These are phyloP conservation scores for Dryobotodes eremita DNA, from an alignment of 2,888 invertebrate genomes.

Conservation along the genomic window DNA sequence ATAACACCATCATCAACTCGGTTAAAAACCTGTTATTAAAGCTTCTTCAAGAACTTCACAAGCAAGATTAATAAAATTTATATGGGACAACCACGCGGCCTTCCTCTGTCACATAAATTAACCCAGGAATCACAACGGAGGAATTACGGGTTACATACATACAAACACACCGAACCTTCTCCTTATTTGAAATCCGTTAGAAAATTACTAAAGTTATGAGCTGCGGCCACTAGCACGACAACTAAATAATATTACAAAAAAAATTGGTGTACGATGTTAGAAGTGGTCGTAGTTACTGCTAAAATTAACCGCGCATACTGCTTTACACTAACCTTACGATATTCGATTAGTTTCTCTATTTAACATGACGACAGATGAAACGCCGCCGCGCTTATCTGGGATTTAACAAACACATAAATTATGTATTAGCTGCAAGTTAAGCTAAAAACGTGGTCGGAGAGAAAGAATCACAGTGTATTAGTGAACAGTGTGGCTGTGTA, in stretches of 20 bases:
- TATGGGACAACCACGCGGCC: too few relatives aligned
- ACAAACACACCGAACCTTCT: background rate
- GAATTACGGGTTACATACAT: background rate
- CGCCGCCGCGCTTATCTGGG: constrained; percentile 11
- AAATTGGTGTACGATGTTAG: background rate
- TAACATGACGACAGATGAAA: constrained; percentile 9
- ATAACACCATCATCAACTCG: too few relatives aligned
- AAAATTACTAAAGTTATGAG: background rate
- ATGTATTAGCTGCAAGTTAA: background rate
- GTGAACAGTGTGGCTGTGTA: background rate
- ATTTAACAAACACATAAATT: constrained; percentile 13
- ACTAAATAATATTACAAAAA: background rate
- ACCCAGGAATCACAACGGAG: background rate
- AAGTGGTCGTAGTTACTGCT: background rate
- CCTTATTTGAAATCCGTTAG: background rate
- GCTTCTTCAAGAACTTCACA: background rate
- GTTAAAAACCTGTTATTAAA: too few relatives aligned
- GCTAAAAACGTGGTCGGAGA: background rate
- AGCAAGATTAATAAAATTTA: background rate
- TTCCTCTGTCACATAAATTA: background rate
- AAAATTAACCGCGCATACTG: background rate
- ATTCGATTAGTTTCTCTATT: constrained; percentile 20
- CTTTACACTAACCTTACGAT: background rate
- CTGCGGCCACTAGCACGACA: background rate
- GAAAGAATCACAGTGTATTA: background rate